Base-by-base conservation (phyloP, 1,140 invertebrate genomes). In the Dendroctonus ponderosae region DNA sequence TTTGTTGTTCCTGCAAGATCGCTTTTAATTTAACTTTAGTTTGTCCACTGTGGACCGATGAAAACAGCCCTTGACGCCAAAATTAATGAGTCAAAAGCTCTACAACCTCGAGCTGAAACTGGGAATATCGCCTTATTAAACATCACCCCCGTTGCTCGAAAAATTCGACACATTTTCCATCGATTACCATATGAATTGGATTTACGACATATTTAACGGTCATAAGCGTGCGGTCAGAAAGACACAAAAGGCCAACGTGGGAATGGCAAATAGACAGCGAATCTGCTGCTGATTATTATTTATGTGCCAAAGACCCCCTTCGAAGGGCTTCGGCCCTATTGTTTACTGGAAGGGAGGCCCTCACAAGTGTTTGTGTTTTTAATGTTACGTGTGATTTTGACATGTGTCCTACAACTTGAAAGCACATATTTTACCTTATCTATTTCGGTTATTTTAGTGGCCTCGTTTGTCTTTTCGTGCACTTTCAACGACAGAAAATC, bases 121-220 rank as follows among this genome's bases (percentile, higher is more conserved):
- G 26, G 26, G 26, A 26, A 26, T 26, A 26, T 26, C 26, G 26
- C 26, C n/a, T n/a, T n/a, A n/a, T n/a, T n/a, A n/a, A n/a, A n/a
- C n/a, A n/a, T n/a, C n/a, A n/a, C n/a, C 26, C 26, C 26, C 26
- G 1, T 26, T 26, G 26, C 26, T 2, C 26, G 26, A 26, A 26
- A 26, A 26, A 26, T 26, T 26, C 26, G 26, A 26, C 26, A 26
- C 26, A 26, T 26, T 2, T 26, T 26, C 26, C 43, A 46, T 12
- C 43, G n/a, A 76, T 78, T 78, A 77, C 74, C 77, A 76, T 78
- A 77, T 75, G 76, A 76, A 77, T 76, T 72, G 71, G 76, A 78
- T 78, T 78, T 77, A 77, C 74, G 74, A 75, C 72, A 76, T 74
- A 76, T 77, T 78, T 75, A 75, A 76, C 75, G 72, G 73, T 73